A percentile compares a stretch with the other conserved stretches of the same genome.
Conservation (phyloP, 2,113 vertebrate species). For the Pteropus alecto region DNA sequence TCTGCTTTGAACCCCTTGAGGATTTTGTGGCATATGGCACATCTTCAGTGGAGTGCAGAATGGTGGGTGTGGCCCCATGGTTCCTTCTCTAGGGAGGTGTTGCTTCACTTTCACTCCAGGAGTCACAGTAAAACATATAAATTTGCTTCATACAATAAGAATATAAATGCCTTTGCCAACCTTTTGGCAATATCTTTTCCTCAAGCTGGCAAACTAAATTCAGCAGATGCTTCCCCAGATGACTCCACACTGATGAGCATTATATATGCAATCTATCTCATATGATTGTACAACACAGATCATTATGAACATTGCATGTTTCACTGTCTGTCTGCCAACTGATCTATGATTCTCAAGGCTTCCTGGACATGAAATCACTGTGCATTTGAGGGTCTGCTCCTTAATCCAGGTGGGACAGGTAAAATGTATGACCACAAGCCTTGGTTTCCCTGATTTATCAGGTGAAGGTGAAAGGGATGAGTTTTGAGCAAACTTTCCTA, state of each 20-base stretch:
- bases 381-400: neutral
- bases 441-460: neutral
- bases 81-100: neutral
- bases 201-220: constrained; percentile 77
- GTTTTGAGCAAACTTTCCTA: neutral
- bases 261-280: constrained; percentile 75
- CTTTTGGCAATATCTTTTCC: constrained; percentile 68
- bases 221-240: constrained; percentile 79
- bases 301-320: constrained; percentile 72
- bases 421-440: neutral
- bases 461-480: neutral
- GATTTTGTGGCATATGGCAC: constrained; percentile 28
- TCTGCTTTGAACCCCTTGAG: constrained; percentile 12
- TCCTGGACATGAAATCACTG: constrained; percentile 45
- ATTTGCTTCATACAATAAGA: constrained; percentile 56
- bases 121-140: constrained; percentile 55
- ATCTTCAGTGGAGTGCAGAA: neutral
- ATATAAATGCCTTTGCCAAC: constrained; percentile 68
- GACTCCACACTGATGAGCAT: constrained; percentile 71
- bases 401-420: constrained; percentile 28
- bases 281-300: constrained; percentile 68
- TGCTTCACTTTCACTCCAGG: constrained; percentile 41
- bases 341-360: constrained; percentile 62
- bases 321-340: constrained; percentile 72
- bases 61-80: neutral